Conservation (phyloP, 2,113 vertebrate genomes). For the Hippolais icterina region DNA sequence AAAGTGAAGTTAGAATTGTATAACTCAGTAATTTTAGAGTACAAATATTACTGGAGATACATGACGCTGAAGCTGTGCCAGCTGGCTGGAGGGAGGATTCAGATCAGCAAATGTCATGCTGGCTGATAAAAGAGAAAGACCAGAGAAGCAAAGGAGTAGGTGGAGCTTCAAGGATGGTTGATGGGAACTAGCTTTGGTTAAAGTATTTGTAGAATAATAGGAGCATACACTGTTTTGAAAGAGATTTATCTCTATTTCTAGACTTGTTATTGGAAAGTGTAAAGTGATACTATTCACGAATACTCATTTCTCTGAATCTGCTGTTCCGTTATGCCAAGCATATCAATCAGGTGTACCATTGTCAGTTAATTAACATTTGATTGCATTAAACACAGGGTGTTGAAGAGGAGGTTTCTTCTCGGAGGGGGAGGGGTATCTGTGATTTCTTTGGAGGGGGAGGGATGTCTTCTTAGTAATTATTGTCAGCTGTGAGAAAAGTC, state of each 20-base stretch:
- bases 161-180: background rate
- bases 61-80: background rate
- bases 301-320: constrained; percentile 41
- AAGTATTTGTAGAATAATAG: background rate
- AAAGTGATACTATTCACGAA: constrained; percentile 37
- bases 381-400: constrained; percentile 49
- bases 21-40: background rate
- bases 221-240: background rate
- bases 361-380: constrained; percentile 63
- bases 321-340: constrained; percentile 38
- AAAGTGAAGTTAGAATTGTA: background rate
- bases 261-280: constrained; percentile 18
- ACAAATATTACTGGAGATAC: background rate
- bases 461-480: background rate
- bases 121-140: background rate
- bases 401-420: constrained; percentile 6
- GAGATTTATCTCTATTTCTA: constrained; percentile 12
- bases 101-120: background rate
- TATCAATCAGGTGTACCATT: constrained; percentile 54
- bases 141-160: background rate
- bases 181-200: background rate
- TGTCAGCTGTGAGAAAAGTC: background rate
- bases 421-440: background rate
- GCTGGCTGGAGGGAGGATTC: background rate
- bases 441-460: background rate